A percentile compares a stretch with the other conserved stretches of the same genome.
Evolutionary conservation across 1,140 invertebrate species (phyloP).

Genomic region (Polypedilum vanderplanki): DNA sequence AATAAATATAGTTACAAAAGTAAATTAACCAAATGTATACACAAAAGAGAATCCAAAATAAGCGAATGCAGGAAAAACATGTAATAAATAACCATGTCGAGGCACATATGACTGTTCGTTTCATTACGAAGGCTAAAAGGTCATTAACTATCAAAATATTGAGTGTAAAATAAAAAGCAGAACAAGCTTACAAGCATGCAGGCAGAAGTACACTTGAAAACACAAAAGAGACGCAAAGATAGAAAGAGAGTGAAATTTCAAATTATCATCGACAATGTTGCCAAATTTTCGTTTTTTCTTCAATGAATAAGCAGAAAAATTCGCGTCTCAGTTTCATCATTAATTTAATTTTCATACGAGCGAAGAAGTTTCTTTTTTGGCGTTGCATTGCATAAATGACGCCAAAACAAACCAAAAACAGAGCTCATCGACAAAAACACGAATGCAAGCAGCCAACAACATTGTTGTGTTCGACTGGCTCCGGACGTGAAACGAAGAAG

Average conservation of each 20-base stretch:
- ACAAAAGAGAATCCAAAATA: not conserved
- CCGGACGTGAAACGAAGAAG: not conserved
- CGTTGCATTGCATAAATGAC: not conserved
- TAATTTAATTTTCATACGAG: not conserved
- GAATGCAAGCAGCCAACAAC: not conserved
- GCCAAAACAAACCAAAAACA: not conserved
- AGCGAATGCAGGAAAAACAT: not conserved
- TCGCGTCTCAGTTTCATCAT: not conserved
- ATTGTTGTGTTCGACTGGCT: not conserved
- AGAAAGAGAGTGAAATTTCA: not conserved
- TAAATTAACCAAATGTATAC: not conserved
- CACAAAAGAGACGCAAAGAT: not conserved
- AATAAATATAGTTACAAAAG: not conserved
- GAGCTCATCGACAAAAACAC: not conserved
- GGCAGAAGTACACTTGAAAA: not conserved
- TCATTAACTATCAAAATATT: constrained; percentile 25
- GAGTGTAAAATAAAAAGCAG: not conserved
- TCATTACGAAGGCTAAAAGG: constrained; percentile 24
- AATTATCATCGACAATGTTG: not conserved
- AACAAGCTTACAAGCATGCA: not conserved
- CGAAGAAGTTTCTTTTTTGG: not conserved
- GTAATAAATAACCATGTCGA: not conserved
- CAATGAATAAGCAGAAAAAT: not conserved
- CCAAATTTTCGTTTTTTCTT: not conserved
- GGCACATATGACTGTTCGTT: not conserved